Evolutionary conservation across 2,113 vertebrate genomes (phyloP), one percentile per base, ranked within the genome.

Genomic region (Andinoacara biseriatus): DNA sequence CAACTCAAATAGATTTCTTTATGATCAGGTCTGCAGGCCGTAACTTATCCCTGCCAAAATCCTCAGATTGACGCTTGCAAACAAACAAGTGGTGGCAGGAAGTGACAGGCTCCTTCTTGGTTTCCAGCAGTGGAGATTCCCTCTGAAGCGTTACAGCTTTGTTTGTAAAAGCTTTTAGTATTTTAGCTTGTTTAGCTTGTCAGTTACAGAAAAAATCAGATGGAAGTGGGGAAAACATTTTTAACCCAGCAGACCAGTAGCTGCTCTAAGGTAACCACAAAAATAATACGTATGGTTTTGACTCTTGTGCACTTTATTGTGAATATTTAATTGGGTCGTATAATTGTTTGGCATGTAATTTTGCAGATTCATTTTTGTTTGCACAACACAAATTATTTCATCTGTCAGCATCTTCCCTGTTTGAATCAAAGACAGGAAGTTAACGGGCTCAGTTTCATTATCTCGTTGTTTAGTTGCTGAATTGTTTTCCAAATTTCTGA

Each of bases 401-500:
- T 20, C 18, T 52, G 49, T n/a, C 52, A n/a, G 3, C 52, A 10
- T 54, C 18, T n/a, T 20, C 20, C 7, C 7, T 54, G 6, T 52
- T 7, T 18, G 17, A 52, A 6, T 18, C 14, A 49, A 17, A 18
- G 7, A 52, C 17, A 18, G 15, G 5, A 52, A 49, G 15, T 33
- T 7, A 33, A 7, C 7, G 38, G 10, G 40, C 43, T 69, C 65
- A 20, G 9, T 20, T 69, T 20, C 43, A 7, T 43, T 0, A 14
- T 49, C 15, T 49, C 5, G 1, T 24, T 31, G 65, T 69, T 69
- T 69, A 29, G 40, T 49, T 67, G 38, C 7, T 8, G 2, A 65
- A 65, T 46, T 0, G 43, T 43, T 69, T 4, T 0, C 15, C 24
- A 69, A 15, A 29, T 49, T 69, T 49, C 40, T 69, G 9, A 10